phyloP scores from a whole-genome alignment of 2,113 vertebrate genomes.

The Muntiacus muntjak region DNA sequence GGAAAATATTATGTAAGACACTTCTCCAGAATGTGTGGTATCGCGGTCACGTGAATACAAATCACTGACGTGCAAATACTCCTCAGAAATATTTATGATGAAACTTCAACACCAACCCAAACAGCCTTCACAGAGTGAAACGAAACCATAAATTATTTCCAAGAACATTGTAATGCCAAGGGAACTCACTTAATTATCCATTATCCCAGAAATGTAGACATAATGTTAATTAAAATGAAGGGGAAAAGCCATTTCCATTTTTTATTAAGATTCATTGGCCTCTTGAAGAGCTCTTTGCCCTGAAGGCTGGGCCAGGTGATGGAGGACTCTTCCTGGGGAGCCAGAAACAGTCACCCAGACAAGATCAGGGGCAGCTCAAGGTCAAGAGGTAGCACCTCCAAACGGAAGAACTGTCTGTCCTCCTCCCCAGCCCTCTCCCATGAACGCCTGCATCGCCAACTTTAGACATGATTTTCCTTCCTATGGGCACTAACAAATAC shows the following conservation, averaged over 20 bases:
- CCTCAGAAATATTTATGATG: slow-evolving; percentile 79
- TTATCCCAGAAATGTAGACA: slow-evolving; percentile 84
- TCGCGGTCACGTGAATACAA: slow-evolving; percentile 41
- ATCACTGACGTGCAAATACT: slow-evolving; percentile 69
- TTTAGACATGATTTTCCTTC: neutral
- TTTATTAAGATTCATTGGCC: slow-evolving; percentile 83
- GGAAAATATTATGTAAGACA: neutral
- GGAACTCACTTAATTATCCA: slow-evolving; percentile 88
- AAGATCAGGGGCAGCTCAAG: neutral
- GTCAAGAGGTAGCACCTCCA: neutral
- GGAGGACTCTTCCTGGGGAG: slow-evolving; percentile 51
- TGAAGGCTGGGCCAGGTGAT: slow-evolving; percentile 78
- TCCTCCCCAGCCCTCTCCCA: neutral
- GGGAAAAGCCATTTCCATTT: slow-evolving; percentile 86
- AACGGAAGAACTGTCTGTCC: neutral
- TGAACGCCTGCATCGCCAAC: neutral
- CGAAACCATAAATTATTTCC: slow-evolving; percentile 82
- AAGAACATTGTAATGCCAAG: slow-evolving; percentile 87
- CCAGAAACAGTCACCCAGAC: neutral
- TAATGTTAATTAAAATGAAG: slow-evolving; percentile 89
- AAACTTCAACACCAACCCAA: slow-evolving; percentile 78
- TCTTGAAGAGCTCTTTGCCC: slow-evolving; percentile 76
- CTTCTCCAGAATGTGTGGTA: slow-evolving; percentile 40
- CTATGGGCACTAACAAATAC: neutral
- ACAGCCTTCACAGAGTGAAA: slow-evolving; percentile 80